Evolutionary conservation across 2,888 invertebrate genomes (phyloP).

Genomic region (Torymus aiolomorphi): DNA sequence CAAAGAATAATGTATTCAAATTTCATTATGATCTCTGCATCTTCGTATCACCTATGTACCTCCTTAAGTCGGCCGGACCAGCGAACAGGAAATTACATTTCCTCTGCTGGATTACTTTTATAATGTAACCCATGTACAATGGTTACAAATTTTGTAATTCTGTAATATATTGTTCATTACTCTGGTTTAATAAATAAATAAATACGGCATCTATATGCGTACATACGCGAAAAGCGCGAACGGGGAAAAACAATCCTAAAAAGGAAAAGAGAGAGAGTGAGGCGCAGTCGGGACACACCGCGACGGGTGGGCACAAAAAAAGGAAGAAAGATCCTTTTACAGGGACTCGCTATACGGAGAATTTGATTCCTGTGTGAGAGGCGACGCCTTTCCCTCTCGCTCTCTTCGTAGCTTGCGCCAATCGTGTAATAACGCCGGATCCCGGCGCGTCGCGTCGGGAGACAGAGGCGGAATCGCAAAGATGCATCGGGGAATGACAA

Average conservation of each 20-base stretch:
- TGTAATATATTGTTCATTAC: too few species aligned
- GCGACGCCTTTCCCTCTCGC: slow-evolving; percentile 8
- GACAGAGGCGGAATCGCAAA: slow-evolving; percentile 46
- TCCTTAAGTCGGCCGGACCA: too few species aligned
- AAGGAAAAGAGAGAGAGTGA: neutral
- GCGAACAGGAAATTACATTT: too few species aligned
- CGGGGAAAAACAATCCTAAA: neutral
- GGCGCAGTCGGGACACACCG: neutral
- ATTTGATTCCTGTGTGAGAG: slow-evolving; percentile 42
- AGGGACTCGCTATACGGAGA: slow-evolving; percentile 21
- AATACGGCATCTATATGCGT: too few species aligned
- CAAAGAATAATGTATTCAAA: too few species aligned
- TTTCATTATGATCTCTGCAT: too few species aligned
- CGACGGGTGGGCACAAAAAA: neutral
- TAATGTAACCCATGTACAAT: too few species aligned
- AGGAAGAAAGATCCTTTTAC: neutral
- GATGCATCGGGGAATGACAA: slow-evolving; percentile 59
- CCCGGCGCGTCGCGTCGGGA: neutral
- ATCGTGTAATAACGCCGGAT: slow-evolving; percentile 28
- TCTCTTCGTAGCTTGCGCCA: neutral
- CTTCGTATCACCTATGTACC: too few species aligned
- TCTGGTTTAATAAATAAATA: too few species aligned
- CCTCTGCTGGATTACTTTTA: too few species aligned
- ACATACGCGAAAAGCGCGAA: neutral
- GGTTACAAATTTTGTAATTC: too few species aligned